Conservation (phyloP, 1,140 invertebrate species). For the Neomicropteryx cornuta region DNA sequence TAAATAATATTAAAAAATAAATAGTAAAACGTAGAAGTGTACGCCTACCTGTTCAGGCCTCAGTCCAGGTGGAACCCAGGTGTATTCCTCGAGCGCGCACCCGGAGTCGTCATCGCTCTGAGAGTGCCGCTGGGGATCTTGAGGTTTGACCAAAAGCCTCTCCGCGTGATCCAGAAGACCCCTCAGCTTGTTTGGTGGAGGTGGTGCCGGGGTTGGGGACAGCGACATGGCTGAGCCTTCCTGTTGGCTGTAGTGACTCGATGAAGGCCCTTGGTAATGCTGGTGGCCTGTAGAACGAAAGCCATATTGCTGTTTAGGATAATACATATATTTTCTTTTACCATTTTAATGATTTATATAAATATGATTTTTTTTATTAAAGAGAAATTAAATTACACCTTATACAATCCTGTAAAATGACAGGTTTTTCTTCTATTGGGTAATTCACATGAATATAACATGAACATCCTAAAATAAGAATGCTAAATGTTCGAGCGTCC, state of each 20-base stretch:
- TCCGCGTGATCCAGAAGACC: conserved; percentile 37
- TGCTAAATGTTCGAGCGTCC: no score
- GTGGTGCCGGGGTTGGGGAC: conserved; percentile 32
- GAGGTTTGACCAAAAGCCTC: conserved; percentile 37
- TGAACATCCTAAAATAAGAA: no score
- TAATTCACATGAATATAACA: no score
- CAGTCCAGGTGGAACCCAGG: conserved; percentile 92
- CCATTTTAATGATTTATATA: no score
- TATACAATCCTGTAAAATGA: no score
- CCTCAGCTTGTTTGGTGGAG: conserved; percentile 30
- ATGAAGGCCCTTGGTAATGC: background rate
- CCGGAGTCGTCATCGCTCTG: conserved; percentile 95
- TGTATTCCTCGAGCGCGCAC: conserved; percentile 94
- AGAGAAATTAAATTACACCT: no score
- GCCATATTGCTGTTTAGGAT: no score
- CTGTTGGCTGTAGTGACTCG: conserved; percentile 12
- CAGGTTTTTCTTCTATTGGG: no score
- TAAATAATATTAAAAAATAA: no score
- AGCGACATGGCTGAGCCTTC: conserved; percentile 26
- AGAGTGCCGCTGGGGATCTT: conserved; percentile 75
- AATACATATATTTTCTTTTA: no score
- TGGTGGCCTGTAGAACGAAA: background rate
- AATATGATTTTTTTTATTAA: no score
- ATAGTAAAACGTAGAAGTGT: no score
- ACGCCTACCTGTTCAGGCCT: conserved; percentile 96